These are phyloP conservation scores for Eriocheir sinensis DNA, from an alignment of 1,140 invertebrate genomes.

Conservation along the genomic window DNA sequence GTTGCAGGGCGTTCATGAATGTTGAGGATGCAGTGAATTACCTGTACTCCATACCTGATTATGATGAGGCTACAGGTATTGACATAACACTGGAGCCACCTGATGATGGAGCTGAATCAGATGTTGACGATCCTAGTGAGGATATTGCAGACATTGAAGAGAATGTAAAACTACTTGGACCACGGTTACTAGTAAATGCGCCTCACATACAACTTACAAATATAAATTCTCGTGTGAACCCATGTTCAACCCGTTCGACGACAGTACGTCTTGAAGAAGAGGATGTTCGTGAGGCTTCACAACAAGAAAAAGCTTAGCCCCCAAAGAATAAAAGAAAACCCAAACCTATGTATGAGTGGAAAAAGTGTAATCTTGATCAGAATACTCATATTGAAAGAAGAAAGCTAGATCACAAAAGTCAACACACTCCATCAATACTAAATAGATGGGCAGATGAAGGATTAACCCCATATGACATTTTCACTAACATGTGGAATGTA, in stretches of 20 bases:
- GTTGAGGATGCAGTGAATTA: too few species aligned
- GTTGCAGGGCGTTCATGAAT: too few species aligned
- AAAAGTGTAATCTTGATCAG: neutral
- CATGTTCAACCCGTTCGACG: neutral
- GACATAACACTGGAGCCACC: too few species aligned
- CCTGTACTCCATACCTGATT: too few species aligned
- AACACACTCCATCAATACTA: neutral
- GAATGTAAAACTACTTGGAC: conserved; percentile 30
- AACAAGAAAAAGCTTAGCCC: neutral
- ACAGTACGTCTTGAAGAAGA: too few species aligned
- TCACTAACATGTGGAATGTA: too few species aligned
- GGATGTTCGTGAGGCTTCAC: neutral
- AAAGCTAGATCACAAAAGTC: neutral
- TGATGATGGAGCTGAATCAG: too few species aligned
- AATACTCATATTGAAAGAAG: neutral
- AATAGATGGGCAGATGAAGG: conserved; percentile 35
- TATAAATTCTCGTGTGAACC: neutral
- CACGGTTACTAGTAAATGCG: conserved; percentile 19
- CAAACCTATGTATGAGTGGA: neutral
- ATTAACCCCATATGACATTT: conserved; percentile 3
- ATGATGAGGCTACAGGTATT: too few species aligned
- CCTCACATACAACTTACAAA: conserved; percentile 27
- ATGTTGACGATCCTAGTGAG: too few species aligned
- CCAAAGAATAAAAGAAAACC: neutral
- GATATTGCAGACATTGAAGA: too few species aligned